A percentile compares a stretch with the other conserved stretches of the same genome.
Evolutionary conservation across 2,113 vertebrate species (phyloP).

Genomic region (Cebus imitator): DNA sequence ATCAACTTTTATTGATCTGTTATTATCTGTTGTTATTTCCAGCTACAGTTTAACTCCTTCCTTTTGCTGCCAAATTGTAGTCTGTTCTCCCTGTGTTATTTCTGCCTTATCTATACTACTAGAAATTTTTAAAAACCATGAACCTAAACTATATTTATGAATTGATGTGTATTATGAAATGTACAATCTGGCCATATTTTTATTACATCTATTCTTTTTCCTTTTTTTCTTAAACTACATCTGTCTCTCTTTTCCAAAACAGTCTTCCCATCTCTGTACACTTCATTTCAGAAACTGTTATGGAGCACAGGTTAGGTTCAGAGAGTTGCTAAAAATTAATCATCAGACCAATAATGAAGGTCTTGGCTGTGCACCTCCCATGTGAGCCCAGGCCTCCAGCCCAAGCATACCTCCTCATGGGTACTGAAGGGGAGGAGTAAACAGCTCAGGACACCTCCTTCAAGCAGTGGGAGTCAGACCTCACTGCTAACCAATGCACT

Average conservation of each 20-base stretch:
- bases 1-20: not conserved
- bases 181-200: not conserved
- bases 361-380: not conserved
- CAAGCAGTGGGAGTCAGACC: not conserved
- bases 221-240: not conserved
- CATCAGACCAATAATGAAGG: not conserved
- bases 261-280: not conserved
- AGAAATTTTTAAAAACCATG: not conserved
- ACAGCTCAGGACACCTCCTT: not conserved
- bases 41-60: not conserved
- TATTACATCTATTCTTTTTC: not conserved
- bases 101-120: not conserved
- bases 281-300: not conserved
- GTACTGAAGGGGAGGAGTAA: not conserved
- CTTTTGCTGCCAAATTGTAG: slow-evolving; percentile 16
- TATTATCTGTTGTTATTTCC: not conserved
- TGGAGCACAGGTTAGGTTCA: not conserved
- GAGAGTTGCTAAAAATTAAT: not conserved
- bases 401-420: rapidly evolving
- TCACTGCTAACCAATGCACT: not conserved
- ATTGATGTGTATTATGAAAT: not conserved
- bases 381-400: not conserved
- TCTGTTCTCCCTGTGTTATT: not conserved
- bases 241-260: not conserved
- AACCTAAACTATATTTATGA: not conserved